Evolutionary conservation across 2,113 vertebrate genomes (phyloP).

Genomic region (Chaenogobius annularis): DNA sequence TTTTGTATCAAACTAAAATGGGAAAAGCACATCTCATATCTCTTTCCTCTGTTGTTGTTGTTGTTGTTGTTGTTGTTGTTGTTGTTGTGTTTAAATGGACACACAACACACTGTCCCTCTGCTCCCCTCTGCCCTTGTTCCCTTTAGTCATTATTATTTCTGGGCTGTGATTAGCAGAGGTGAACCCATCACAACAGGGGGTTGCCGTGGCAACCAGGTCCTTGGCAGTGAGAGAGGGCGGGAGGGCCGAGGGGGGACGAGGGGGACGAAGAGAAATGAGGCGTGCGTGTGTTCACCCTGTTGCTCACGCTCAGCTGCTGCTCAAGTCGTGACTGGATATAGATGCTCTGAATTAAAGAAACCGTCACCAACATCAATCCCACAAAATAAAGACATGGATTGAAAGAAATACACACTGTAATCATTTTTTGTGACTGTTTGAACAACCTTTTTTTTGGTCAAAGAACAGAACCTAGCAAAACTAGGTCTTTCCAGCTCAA

Average conservation of each 20-base stretch:
- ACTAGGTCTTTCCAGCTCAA: too few relatives aligned
- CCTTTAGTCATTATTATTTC: slow-evolving; percentile 48
- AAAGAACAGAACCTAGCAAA: too few relatives aligned
- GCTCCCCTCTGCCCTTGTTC: not conserved
- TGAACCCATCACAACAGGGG: slow-evolving; percentile 70
- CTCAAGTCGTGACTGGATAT: slow-evolving; percentile 70
- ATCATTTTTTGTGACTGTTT: not conserved
- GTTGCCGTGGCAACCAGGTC: slow-evolving; percentile 74
- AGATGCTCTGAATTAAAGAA: slow-evolving; percentile 32
- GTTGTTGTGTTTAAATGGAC: too few relatives aligned
- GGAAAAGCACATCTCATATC: slow-evolving; percentile 33
- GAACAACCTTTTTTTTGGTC: not conserved
- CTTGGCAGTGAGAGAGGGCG: slow-evolving; percentile 37
- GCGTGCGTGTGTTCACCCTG: slow-evolving; percentile 42
- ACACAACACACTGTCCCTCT: not conserved
- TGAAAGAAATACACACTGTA: not conserved
- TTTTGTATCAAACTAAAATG: slow-evolving; percentile 46
- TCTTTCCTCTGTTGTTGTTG: slow-evolving; percentile 4
- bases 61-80: too few relatives aligned
- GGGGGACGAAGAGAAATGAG: slow-evolving; percentile 17
- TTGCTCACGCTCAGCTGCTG: slow-evolving; percentile 67
- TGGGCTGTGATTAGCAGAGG: slow-evolving; percentile 68
- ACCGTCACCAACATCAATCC: slow-evolving; percentile 20
- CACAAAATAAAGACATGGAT: not conserved
- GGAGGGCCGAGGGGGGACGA: slow-evolving; percentile 13